A percentile compares a stretch with the other conserved stretches of the same genome.
These are phyloP conservation scores for Allolobophora icterica DNA, from an alignment of 2,888 invertebrate species.

Conservation along the genomic window DNA sequence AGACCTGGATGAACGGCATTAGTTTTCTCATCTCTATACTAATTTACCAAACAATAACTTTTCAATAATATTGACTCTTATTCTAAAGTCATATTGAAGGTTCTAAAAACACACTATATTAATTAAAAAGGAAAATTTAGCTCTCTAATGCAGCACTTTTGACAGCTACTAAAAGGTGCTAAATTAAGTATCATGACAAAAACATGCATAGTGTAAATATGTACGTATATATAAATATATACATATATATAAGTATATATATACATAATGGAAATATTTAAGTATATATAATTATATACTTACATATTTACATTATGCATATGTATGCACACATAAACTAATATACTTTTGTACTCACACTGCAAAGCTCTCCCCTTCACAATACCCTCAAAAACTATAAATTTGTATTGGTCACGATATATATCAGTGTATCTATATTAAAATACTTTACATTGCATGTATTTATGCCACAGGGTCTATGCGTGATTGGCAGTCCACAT, in stretches of 20 bases:
- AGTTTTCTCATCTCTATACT: background rate
- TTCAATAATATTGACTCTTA: background rate
- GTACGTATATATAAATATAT: background rate
- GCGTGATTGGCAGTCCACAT: constrained; percentile 57
- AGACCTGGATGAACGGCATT: too few species aligned
- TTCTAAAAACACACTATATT: background rate
- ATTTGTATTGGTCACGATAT: background rate
- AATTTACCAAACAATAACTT: background rate
- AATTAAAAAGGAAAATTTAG: background rate
- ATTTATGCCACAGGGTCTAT: constrained; percentile 52
- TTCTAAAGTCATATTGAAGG: background rate
- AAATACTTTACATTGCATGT: background rate
- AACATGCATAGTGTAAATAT: background rate
- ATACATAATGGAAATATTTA: background rate
- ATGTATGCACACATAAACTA: too few species aligned
- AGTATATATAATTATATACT: too few species aligned
- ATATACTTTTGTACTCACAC: background rate
- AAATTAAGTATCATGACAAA: background rate
- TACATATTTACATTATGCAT: background rate
- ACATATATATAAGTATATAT: background rate
- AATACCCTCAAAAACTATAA: background rate
- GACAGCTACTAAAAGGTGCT: background rate
- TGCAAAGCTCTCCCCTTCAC: background rate
- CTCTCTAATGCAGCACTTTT: background rate
- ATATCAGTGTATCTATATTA: background rate